Conservation (phyloP, 1,140 invertebrate species). For the Eupristina koningsbergeri region DNA sequence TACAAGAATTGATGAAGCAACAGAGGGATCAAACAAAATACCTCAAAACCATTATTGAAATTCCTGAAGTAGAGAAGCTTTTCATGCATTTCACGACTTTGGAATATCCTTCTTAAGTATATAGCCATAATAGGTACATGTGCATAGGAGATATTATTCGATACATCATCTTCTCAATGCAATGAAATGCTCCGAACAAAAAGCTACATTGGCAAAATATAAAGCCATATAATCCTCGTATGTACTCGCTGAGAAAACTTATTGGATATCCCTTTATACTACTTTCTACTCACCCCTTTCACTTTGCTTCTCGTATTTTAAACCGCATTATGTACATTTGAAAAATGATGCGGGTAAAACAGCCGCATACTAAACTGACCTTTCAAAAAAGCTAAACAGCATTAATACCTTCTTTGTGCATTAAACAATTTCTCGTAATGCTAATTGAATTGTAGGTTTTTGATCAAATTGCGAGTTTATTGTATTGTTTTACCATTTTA, state of each 20-base stretch:
- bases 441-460: too few relatives aligned
- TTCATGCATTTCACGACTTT: not conserved
- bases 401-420: not conserved
- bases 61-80: constrained; percentile 8
- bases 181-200: not conserved
- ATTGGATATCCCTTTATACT: not conserved
- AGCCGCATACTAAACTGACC: not conserved
- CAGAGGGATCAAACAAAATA: not conserved
- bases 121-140: too few relatives aligned
- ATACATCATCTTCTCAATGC: constrained; percentile 1
- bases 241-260: not conserved
- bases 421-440: not conserved
- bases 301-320: not conserved
- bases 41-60: constrained; percentile 47
- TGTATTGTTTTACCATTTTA: too few relatives aligned
- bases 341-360: not conserved
- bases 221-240: not conserved
- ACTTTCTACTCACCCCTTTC: too few relatives aligned
- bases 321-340: not conserved
- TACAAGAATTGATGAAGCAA: not conserved
- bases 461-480: too few relatives aligned
- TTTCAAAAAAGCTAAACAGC: not conserved
- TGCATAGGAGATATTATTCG: not conserved
- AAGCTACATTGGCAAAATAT: not conserved
- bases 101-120: not conserved